Evolutionary conservation across 2,113 vertebrate genomes (phyloP), one percentile per base, ranked within the genome.

Genomic region (Vombatus ursinus): DNA sequence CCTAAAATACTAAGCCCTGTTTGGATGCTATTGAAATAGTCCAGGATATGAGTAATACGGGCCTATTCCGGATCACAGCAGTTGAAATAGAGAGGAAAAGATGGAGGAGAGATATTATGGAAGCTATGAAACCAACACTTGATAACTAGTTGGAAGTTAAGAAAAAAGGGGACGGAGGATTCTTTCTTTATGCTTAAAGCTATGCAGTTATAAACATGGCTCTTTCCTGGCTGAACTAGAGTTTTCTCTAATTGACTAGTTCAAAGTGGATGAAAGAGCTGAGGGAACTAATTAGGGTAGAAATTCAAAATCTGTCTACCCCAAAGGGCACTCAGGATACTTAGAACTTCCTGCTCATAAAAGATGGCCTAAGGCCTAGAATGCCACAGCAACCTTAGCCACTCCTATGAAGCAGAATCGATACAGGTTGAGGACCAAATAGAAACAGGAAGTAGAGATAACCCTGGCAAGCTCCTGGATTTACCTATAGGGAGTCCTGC

Each of bases 401-500:
- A 44, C n/a, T 19, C 68, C 37, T 84, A 84, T 23, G 19, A 84
- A 84, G 37, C 16, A 84, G 68, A 84, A 84, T 0, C 8, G n/a
- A 84, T 84, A 44, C n/a, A 44, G 16, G 8, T 44, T 44, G n/a
- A 84, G 19, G 19, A 44, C n/a, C 16, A 44, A 8, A 84, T 44
- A 44, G n/a, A 84, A n/a, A 84, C n/a, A 84, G 68, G n/a, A 84
- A 84, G n/a, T 23, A 84, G 6, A 84, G 37, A 84, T 23, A 44
- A 84, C 7, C n/a, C 7, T 4, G 37, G 93, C 49, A 52, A 23
- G 89, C 50, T 50, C 93, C 93, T 92, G 37, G 23, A 96, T 98
- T 99, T 99, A 99, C 99, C 99, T 99, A 99, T 99, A 97, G 99
- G 99, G 97, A 99, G 99, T 97, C 99, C 98, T 97, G 98, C 98